Percentiles rank a stretch among this genome's conserved stretches.
Evolutionary conservation across 2,888 invertebrate genomes (phyloP).

Genomic region (Macrosoma leucophasiata): DNA sequence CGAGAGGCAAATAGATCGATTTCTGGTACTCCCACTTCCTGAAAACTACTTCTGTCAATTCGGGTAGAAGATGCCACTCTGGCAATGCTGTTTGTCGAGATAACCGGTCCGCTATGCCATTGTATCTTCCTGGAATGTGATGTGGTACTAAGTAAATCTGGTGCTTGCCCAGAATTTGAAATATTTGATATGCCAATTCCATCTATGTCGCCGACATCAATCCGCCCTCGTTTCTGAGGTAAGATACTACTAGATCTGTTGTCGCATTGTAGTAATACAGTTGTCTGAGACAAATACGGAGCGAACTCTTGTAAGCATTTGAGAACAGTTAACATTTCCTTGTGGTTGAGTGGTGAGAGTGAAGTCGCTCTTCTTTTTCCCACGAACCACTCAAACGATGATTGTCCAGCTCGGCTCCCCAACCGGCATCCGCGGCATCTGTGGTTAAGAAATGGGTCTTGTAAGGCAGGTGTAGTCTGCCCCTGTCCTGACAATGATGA

Average conservation of each 20-base stretch:
- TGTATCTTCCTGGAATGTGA: conserved; percentile 23
- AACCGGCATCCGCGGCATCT: too few relatives aligned
- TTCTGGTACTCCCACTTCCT: conserved; percentile 11
- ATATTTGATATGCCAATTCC: not conserved
- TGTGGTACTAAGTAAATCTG: conserved; percentile 9
- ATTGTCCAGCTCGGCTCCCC: too few relatives aligned
- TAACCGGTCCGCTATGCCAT: conserved; percentile 21
- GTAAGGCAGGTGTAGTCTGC: too few relatives aligned
- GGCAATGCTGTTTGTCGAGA: conserved; percentile 16
- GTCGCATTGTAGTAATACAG: conserved; percentile 20
- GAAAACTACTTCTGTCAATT: conserved; percentile 1
- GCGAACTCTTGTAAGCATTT: too few relatives aligned
- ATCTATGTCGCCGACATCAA: too few relatives aligned
- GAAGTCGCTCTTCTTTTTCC: too few relatives aligned
- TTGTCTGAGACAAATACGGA: too few relatives aligned
- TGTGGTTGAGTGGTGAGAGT: too few relatives aligned
- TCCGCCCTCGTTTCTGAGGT: conserved; percentile 19
- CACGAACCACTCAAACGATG: too few relatives aligned
- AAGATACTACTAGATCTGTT: conserved; percentile 17
- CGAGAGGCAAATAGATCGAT: conserved; percentile 18
- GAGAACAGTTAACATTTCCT: too few relatives aligned
- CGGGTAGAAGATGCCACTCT: conserved; percentile 12
- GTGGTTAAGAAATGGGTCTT: too few relatives aligned
- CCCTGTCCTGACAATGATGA: too few relatives aligned
- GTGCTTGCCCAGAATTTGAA: conserved; percentile 4